Percentiles rank a stretch among this genome's conserved stretches.
These are phyloP conservation scores for Netelia virgata DNA, from an alignment of 2,888 invertebrate genomes.

Conservation along the genomic window DNA sequence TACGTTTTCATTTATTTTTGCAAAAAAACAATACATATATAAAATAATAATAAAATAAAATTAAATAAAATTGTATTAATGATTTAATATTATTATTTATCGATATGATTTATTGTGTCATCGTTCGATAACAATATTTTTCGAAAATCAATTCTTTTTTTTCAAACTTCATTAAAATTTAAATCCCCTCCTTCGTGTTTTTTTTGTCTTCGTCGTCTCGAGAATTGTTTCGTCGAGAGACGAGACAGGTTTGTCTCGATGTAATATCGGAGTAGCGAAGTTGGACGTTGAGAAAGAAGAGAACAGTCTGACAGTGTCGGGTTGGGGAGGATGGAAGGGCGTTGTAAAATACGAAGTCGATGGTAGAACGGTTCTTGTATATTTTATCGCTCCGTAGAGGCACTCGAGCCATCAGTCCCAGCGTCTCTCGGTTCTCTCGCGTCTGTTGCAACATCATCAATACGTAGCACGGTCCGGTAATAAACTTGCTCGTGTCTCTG, in stretches of 20 bases:
- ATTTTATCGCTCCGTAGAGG: conserved; percentile 72
- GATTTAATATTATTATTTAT: too few relatives aligned
- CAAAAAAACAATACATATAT: too few relatives aligned
- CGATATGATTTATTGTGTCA: too few relatives aligned
- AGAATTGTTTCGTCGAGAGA: conserved; percentile 2
- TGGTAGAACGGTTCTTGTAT: conserved; percentile 69
- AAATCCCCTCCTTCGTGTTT: too few relatives aligned
- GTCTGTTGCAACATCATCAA: conserved; percentile 68
- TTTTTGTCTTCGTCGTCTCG: background rate
- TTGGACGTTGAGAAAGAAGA: conserved; percentile 18
- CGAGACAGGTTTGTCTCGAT: conserved; percentile 24
- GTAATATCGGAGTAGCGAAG: conserved; percentile 14
- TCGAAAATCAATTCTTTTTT: too few relatives aligned
- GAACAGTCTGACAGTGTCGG: conserved; percentile 18
- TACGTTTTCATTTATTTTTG: too few relatives aligned
- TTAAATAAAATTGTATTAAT: too few relatives aligned
- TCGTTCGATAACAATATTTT: too few relatives aligned
- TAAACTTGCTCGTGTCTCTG: conserved; percentile 71
- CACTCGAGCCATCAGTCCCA: conserved; percentile 55
- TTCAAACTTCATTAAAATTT: too few relatives aligned
- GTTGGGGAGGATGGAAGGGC: background rate
- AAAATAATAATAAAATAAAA: too few relatives aligned
- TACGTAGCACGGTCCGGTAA: conserved; percentile 70
- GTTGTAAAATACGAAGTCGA: background rate
- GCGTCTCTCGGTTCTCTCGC: conserved; percentile 60